These are phyloP conservation scores for Abrostola tripartita DNA, from an alignment of 2,888 invertebrate genomes.

Conservation along the genomic window DNA sequence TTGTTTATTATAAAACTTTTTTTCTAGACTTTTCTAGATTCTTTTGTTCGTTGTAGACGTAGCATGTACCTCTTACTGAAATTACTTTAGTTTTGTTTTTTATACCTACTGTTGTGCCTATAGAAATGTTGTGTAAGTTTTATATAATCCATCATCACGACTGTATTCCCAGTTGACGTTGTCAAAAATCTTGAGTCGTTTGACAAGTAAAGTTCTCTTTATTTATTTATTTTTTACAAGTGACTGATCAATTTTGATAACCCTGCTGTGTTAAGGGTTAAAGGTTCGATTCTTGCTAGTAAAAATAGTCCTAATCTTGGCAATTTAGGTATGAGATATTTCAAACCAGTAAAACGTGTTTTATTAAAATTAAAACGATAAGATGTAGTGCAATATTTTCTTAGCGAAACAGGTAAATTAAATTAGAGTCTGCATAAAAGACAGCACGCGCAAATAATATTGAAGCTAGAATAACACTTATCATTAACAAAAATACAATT, in stretches of 20 bases:
- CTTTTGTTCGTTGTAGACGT: not conserved
- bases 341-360: too few relatives aligned
- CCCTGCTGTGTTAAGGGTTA: too few relatives aligned
- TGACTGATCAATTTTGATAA: too few relatives aligned
- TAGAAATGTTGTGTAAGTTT: not conserved
- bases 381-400: too few relatives aligned
- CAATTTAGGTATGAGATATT: too few relatives aligned
- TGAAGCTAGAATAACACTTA: not conserved
- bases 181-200: too few relatives aligned
- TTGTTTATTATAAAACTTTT: constrained; percentile 1
- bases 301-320: too few relatives aligned
- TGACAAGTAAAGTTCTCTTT: too few relatives aligned
- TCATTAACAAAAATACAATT: not conserved
- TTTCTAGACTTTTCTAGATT: not conserved
- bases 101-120: not conserved
- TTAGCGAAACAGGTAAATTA: too few relatives aligned
- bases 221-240: too few relatives aligned
- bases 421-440: not conserved
- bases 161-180: not conserved
- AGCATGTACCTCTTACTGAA: not conserved
- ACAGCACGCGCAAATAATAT: not conserved
- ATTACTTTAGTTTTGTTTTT: constrained; percentile 2
- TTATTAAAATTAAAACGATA: too few relatives aligned
- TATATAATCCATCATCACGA: not conserved
- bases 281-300: too few relatives aligned